A percentile compares a stretch with the other conserved stretches of the same genome.
phyloP scores from a whole-genome alignment of 2,797 vertebrate genomes.

The Melanogrammus aeglefinus region DNA sequence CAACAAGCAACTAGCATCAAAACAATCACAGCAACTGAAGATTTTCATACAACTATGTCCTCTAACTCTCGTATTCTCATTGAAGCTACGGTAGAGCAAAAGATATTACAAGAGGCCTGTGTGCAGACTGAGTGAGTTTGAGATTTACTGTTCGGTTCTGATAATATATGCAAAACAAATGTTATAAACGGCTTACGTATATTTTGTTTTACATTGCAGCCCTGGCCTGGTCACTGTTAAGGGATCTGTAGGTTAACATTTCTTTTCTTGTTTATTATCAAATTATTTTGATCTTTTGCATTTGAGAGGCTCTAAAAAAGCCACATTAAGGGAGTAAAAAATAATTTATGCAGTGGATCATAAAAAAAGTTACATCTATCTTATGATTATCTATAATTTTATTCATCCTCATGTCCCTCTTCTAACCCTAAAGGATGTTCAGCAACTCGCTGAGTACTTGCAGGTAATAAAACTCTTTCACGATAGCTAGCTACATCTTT shows the following conservation, averaged over 20 bases:
- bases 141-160: not conserved
- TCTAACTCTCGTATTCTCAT: conserved; percentile 2
- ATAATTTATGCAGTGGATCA: no score
- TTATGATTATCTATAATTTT: not conserved
- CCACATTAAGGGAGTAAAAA: no score
- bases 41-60: conserved; percentile 17
- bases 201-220: conserved; percentile 40
- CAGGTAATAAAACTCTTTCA: conserved; percentile 59
- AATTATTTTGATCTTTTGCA: not conserved
- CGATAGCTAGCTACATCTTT: not conserved
- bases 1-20: conserved; percentile 31
- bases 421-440: conserved; percentile 63
- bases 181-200: not conserved
- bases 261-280: not conserved
- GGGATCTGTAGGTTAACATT: conserved; percentile 66
- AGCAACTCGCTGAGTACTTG: conserved; percentile 68
- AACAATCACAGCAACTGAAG: conserved; percentile 27
- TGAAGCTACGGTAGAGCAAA: conserved; percentile 32
- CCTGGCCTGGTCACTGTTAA: conserved; percentile 62
- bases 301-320: no score
- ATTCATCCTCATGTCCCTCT: conserved; percentile 10
- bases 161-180: not conserved
- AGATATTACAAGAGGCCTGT: conserved; percentile 42
- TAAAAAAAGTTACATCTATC: not conserved
- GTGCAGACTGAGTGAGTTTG: conserved; percentile 73